These are phyloP conservation scores for Diadegma fenestrale DNA, from an alignment of 2,888 invertebrate species.

Conservation along the genomic window DNA sequence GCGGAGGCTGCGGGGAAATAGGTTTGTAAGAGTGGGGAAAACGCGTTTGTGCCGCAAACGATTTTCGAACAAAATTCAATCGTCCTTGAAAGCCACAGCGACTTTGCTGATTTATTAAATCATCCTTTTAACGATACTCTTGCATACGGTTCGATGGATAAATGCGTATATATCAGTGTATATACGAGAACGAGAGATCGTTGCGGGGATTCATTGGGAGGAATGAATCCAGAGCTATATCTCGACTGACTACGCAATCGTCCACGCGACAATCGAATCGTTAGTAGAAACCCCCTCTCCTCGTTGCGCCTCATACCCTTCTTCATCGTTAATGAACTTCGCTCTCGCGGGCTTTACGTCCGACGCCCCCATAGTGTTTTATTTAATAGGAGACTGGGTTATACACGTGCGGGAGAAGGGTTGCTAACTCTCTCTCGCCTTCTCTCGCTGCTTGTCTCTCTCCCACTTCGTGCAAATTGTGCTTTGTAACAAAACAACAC, in stretches of 20 bases:
- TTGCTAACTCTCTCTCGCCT: constrained; percentile 46
- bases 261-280: constrained; percentile 79
- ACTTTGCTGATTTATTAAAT: constrained; percentile 75
- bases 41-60: constrained; percentile 47
- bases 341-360: constrained; percentile 75
- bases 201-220: constrained; percentile 69
- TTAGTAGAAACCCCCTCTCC: constrained; percentile 70
- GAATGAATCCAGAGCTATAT: constrained; percentile 68
- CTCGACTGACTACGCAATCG: constrained; percentile 78
- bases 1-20: constrained; percentile 25
- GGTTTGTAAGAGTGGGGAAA: constrained; percentile 2
- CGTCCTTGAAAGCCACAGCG: constrained; percentile 62
- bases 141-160: constrained; percentile 13
- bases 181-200: constrained; percentile 51
- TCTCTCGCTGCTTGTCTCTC: constrained; percentile 22
- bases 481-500: constrained; percentile 82
- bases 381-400: constrained; percentile 81
- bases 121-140: constrained; percentile 63
- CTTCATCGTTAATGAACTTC: constrained; percentile 80
- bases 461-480: constrained; percentile 74
- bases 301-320: constrained; percentile 15
- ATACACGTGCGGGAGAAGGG: constrained; percentile 62
- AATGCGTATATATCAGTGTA: not conserved
- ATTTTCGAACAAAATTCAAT: constrained; percentile 66
- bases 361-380: constrained; percentile 78